Evolutionary conservation across 2,888 invertebrate genomes (phyloP).

Genomic region (Melolontha melolontha): DNA sequence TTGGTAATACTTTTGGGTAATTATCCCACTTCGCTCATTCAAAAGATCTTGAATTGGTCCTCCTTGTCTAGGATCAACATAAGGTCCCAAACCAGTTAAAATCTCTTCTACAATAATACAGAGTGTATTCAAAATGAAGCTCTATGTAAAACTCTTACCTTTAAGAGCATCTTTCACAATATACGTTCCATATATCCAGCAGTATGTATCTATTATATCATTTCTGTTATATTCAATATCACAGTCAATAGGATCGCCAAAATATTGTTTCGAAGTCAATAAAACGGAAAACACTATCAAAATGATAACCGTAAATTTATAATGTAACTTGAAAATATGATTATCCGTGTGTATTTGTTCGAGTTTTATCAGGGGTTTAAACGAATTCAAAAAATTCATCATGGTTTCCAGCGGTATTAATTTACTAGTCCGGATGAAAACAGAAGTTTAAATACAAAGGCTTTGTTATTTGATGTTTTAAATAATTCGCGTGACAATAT

Average conservation of each 20-base stretch:
- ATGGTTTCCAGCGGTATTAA: conserved; percentile 58
- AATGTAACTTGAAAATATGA: conserved; percentile 80
- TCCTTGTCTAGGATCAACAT: conserved; percentile 53
- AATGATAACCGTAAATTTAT: conserved; percentile 78
- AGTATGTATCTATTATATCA: conserved; percentile 79
- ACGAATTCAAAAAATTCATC: conserved; percentile 76
- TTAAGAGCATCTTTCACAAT: conserved; percentile 66
- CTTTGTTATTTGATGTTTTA: background rate
- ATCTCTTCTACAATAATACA: conserved; percentile 53
- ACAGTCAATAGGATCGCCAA: conserved; percentile 88
- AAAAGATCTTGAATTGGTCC: conserved; percentile 51
- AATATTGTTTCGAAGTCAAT: conserved; percentile 85
- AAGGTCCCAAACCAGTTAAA: conserved; percentile 67
- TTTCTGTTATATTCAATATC: conserved; percentile 69
- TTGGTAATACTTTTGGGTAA: conserved; percentile 76
- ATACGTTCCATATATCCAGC: conserved; percentile 84
- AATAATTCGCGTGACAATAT: background rate
- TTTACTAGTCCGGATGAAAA: conserved; percentile 8
- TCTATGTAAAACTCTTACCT: conserved; percentile 21
- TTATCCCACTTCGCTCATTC: conserved; percentile 60
- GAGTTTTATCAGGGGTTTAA: conserved; percentile 75
- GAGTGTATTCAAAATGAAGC: background rate
- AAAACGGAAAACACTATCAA: conserved; percentile 79
- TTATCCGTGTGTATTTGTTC: conserved; percentile 81
- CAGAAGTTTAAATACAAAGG: background rate